These are phyloP conservation scores for Serinus canaria DNA, from an alignment of 2,113 vertebrate genomes.

Conservation along the genomic window DNA sequence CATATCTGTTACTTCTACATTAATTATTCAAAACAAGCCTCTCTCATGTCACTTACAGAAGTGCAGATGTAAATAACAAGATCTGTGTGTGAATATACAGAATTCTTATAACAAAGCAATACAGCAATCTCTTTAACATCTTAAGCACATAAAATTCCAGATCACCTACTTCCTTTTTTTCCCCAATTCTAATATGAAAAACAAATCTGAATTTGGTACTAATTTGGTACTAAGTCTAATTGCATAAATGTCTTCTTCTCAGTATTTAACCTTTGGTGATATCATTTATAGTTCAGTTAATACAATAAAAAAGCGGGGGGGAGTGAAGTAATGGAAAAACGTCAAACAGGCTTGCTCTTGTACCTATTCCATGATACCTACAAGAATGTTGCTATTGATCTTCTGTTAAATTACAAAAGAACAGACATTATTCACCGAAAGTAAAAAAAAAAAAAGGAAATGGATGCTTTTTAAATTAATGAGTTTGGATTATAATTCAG, in stretches of 20 bases:
- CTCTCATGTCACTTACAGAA: not conserved
- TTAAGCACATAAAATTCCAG: not conserved
- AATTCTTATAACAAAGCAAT: slow-evolving; percentile 27
- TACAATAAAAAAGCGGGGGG: not conserved
- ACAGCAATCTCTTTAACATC: not conserved
- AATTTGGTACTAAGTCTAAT: not conserved
- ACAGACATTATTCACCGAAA: not conserved
- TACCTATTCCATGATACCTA: not conserved
- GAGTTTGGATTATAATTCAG: not conserved
- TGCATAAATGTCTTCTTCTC: not conserved
- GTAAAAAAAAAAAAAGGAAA: not conserved
- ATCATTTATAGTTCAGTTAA: not conserved
- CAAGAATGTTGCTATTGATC: not conserved
- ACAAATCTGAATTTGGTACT: not conserved
- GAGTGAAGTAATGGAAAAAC: not conserved
- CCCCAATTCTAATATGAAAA: not conserved
- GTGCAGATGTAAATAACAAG: not conserved
- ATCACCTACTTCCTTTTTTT: not conserved
- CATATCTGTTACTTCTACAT: not conserved
- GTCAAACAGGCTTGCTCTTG: not conserved
- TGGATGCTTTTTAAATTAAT: not conserved
- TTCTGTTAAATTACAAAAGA: not conserved
- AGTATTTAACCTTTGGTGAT: not conserved
- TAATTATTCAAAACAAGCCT: slow-evolving; percentile 37
- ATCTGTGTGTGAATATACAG: not conserved